These are phyloP conservation scores for Intellagama lesueurii DNA, from an alignment of 2,797 vertebrate species.

Conservation along the genomic window DNA sequence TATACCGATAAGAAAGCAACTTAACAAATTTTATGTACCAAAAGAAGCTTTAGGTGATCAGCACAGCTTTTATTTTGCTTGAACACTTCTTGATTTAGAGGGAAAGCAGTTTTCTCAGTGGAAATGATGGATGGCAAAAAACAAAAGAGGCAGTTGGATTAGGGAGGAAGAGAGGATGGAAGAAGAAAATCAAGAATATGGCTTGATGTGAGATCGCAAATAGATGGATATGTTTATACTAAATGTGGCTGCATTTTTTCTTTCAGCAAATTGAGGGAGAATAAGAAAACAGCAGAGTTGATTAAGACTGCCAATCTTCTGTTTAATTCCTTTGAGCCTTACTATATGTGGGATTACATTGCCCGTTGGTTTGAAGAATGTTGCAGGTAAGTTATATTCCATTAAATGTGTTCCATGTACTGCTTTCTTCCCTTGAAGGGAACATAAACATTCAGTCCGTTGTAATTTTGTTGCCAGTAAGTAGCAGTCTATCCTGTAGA, in stretches of 20 bases:
- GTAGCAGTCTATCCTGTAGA: too few species aligned
- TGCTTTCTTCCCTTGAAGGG: not conserved
- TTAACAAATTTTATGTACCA: not conserved
- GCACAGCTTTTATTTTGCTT: not conserved
- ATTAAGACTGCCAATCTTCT: conserved; percentile 99
- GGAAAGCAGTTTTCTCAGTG: not conserved
- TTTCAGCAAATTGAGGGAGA: conserved; percentile 94
- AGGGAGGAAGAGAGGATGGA: not conserved
- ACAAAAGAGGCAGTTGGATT: not conserved
- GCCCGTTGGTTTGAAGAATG: conserved; percentile 98
- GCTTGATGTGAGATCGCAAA: not conserved
- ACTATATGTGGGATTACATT: conserved; percentile 99
- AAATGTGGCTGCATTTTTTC: conserved; percentile 21
- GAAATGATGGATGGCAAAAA: not conserved
- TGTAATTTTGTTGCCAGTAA: too few species aligned
- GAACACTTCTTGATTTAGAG: not conserved
- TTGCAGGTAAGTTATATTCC: conserved; percentile 86
- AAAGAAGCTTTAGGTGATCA: not conserved
- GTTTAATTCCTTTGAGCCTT: conserved; percentile 99
- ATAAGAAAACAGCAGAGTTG: conserved; percentile 97
- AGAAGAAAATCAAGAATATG: not conserved
- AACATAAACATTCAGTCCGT: not conserved
- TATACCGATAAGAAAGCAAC: not conserved
- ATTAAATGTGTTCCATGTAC: not conserved
- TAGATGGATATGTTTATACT: not conserved